phyloP scores from a whole-genome alignment of 2,888 invertebrate genomes.

The Conus canariensis region DNA sequence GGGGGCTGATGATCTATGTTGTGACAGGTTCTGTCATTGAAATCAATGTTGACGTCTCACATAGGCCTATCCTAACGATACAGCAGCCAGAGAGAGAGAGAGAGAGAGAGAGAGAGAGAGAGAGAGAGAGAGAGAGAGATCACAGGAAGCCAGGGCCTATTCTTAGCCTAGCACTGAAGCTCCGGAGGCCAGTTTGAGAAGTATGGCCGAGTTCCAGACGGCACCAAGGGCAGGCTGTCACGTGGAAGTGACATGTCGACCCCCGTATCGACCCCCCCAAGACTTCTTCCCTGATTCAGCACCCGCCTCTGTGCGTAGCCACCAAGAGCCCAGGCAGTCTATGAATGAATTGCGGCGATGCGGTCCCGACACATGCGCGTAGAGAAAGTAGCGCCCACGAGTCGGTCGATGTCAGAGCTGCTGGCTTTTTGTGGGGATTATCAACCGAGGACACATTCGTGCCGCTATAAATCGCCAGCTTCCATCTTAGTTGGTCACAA shows the following conservation, averaged over 20 bases:
- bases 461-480: too few species aligned
- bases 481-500: too few species aligned
- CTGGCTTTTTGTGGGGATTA: neutral
- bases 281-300: neutral
- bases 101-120: too few species aligned
- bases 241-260: slow-evolving; percentile 23
- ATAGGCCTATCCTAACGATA: too few species aligned
- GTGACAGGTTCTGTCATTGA: too few species aligned
- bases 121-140: too few species aligned
- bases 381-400: neutral
- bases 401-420: neutral
- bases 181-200: neutral
- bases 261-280: neutral
- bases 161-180: neutral
- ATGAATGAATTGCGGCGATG: slow-evolving; percentile 15
- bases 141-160: neutral
- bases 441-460: too few species aligned
- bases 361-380: neutral
- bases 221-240: neutral
- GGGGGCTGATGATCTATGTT: too few species aligned
- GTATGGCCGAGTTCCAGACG: slow-evolving; percentile 21
- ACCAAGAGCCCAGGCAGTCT: neutral
- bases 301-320: slow-evolving; percentile 5
- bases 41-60: too few species aligned
- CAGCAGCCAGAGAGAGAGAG: too few species aligned